phyloP scores from a whole-genome alignment of 2,113 vertebrate species.

The Neodon shergylaensis region DNA sequence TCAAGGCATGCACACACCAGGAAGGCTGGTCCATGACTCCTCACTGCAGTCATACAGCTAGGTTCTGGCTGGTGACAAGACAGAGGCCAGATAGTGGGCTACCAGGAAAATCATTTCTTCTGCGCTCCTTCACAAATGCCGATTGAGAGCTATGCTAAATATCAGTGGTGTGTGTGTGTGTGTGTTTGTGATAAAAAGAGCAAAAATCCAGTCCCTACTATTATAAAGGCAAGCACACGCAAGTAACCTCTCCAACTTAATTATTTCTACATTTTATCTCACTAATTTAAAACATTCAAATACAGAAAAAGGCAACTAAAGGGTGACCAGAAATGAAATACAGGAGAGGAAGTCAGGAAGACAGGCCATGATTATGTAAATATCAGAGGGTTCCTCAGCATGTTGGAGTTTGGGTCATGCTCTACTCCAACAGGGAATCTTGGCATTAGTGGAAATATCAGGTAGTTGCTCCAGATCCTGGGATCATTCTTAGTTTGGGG shows the following conservation, averaged over 20 bases:
- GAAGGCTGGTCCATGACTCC: background rate
- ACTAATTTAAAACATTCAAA: conserved; percentile 22
- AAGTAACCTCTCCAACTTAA: background rate
- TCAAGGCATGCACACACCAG: background rate
- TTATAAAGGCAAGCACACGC: background rate
- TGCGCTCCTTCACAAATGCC: background rate
- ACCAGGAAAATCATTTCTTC: background rate
- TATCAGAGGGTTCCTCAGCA: background rate
- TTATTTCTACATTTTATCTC: conserved; percentile 18
- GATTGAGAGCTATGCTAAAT: background rate
- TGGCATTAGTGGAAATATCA: background rate
- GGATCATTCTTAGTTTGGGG: too few species aligned
- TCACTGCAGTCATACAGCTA: background rate
- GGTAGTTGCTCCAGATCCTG: background rate
- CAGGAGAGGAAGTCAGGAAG: background rate
- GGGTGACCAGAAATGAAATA: background rate
- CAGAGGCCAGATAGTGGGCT: background rate
- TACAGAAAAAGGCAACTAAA: background rate
- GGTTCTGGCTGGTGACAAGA: background rate
- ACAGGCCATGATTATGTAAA: background rate
- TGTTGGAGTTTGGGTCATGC: background rate
- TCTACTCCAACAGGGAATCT: background rate
- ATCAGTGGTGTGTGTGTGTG: background rate
- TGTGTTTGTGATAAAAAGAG: background rate
- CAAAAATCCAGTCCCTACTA: background rate